Percentiles rank a stretch among this genome's conserved stretches.
These are phyloP conservation scores for Xiphophorus maculatus DNA, from an alignment of 2,113 vertebrate genomes.

Conservation along the genomic window DNA sequence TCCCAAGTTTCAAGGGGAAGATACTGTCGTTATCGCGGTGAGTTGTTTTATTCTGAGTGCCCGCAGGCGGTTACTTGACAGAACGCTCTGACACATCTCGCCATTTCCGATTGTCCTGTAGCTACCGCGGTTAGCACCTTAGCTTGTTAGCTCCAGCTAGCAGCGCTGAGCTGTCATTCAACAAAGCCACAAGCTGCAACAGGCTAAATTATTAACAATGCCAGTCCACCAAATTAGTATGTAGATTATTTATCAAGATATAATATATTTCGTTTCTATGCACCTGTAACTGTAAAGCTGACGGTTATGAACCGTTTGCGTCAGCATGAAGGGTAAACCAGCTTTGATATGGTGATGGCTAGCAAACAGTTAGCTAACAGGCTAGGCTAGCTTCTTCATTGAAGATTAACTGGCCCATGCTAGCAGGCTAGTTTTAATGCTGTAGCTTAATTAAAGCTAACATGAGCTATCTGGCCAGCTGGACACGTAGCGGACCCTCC, in stretches of 20 bases:
- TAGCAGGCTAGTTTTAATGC: conserved; percentile 55
- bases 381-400: conserved; percentile 62
- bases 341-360: conserved; percentile 42
- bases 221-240: not conserved
- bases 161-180: conserved; percentile 70
- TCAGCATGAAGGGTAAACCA: conserved; percentile 49
- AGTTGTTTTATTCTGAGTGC: conserved; percentile 56
- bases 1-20: conserved; percentile 89
- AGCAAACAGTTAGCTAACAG: conserved; percentile 38
- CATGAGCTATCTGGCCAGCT: conserved; percentile 25
- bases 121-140: conserved; percentile 54
- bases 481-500: not conserved
- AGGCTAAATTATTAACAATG: conserved; percentile 22
- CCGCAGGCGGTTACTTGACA: not conserved
- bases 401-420: conserved; percentile 70
- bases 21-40: conserved; percentile 88
- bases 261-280: not conserved
- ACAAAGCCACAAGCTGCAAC: conserved; percentile 54
- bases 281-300: conserved; percentile 2
- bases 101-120: conserved; percentile 68
- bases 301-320: conserved; percentile 25
- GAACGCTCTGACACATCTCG: conserved; percentile 33
- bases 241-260: not conserved
- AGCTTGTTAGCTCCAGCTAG: conserved; percentile 55
- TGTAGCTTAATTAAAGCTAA: conserved; percentile 54